These are phyloP conservation scores for Carabus problematicus DNA, from an alignment of 2,888 invertebrate species.

Conservation along the genomic window DNA sequence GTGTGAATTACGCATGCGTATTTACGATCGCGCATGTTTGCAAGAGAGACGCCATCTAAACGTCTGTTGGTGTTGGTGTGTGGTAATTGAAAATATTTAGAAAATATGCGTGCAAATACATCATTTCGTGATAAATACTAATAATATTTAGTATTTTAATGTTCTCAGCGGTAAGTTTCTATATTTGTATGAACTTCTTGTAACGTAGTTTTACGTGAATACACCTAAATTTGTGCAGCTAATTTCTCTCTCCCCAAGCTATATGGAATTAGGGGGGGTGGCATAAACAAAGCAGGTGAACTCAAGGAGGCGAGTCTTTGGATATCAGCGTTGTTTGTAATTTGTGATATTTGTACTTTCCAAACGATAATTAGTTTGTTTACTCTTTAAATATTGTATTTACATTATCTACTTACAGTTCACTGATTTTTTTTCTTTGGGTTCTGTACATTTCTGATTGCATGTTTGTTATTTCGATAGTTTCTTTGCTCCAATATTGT, in stretches of 20 bases:
- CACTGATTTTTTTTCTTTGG: no score
- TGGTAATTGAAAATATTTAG: slow-evolving; percentile 43
- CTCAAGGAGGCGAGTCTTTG: slow-evolving; percentile 36
- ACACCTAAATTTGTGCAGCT: slow-evolving; percentile 19
- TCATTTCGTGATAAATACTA: slow-evolving; percentile 33
- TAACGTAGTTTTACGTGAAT: slow-evolving; percentile 31
- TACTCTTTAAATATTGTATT: slow-evolving; percentile 2
- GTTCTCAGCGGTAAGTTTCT: slow-evolving; percentile 34
- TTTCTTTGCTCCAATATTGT: no score
- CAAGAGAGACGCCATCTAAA: slow-evolving; percentile 43
- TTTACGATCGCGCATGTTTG: slow-evolving; percentile 38
- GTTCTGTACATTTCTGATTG: no score
- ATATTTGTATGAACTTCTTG: slow-evolving; percentile 15
- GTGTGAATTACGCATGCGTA: slow-evolving; percentile 31
- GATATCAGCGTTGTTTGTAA: slow-evolving; percentile 13
- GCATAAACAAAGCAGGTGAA: slow-evolving; percentile 43
- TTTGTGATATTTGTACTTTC: neutral
- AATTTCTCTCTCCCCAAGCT: slow-evolving; percentile 40
- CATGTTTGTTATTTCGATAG: no score
- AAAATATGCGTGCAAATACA: slow-evolving; percentile 43
- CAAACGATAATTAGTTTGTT: slow-evolving; percentile 1
- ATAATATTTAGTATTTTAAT: slow-evolving; percentile 34
- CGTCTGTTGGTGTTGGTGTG: slow-evolving; percentile 43
- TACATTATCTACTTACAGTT: no score
- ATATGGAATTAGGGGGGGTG: slow-evolving; percentile 43